These are phyloP conservation scores for Tetheella fluctuosa DNA, from an alignment of 2,888 invertebrate genomes.

Conservation along the genomic window DNA sequence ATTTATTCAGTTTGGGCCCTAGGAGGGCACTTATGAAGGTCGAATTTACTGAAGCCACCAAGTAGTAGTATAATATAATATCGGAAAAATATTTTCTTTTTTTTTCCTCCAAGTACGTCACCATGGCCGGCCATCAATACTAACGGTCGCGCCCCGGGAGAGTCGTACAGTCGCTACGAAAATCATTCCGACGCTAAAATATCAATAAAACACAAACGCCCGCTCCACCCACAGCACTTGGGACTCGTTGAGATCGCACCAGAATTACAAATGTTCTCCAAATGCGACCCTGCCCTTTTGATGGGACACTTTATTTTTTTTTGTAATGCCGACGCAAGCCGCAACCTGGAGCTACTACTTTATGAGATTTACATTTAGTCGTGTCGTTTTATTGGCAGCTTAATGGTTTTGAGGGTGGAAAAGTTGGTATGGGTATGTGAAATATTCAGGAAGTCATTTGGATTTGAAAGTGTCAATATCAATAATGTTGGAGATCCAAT, in stretches of 20 bases:
- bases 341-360: conserved; percentile 51
- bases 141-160: conserved; percentile 70
- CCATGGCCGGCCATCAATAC: conserved; percentile 66
- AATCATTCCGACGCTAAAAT: conserved; percentile 81
- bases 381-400: conserved; percentile 71
- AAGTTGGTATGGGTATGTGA: conserved; percentile 25
- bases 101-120: conserved; percentile 55
- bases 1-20: too few relatives aligned
- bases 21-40: too few relatives aligned
- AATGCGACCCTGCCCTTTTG: conserved; percentile 68
- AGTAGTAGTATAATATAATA: too few relatives aligned
- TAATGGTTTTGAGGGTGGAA: conserved; percentile 48
- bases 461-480: too few relatives aligned
- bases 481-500: too few relatives aligned
- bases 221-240: conserved; percentile 41
- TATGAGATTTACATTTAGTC: conserved; percentile 73
- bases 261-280: conserved; percentile 69
- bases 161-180: conserved; percentile 71
- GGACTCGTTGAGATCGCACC: conserved; percentile 66
- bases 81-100: too few relatives aligned
- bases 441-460: too few relatives aligned
- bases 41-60: too few relatives aligned
- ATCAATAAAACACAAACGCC: conserved; percentile 81
- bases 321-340: conserved; percentile 60
- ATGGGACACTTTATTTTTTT: conserved; percentile 79